Conservation (phyloP, 1,140 invertebrate species). For the Galendromus occidentalis region DNA sequence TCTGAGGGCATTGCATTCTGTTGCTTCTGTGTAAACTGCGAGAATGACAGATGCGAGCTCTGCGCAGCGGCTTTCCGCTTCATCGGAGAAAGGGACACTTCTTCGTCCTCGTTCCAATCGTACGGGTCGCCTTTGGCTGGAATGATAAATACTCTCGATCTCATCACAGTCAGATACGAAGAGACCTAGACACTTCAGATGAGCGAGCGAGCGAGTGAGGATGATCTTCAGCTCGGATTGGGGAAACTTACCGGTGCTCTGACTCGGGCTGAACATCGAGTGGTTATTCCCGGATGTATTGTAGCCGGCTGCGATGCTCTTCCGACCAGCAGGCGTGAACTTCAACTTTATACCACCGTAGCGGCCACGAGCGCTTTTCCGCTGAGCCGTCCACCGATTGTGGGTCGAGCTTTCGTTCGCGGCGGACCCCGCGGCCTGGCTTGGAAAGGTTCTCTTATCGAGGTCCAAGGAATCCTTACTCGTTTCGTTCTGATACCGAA, state of each 20-base stretch:
- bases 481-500: slow-evolving; percentile 2
- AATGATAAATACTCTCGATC: neutral
- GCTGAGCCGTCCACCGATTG: slow-evolving; percentile 1
- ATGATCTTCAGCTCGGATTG: no score
- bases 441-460: neutral
- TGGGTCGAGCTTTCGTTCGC: neutral
- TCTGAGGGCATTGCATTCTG: neutral
- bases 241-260: neutral
- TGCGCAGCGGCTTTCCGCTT: neutral
- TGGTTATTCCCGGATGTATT: neutral
- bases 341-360: slow-evolving; percentile 4
- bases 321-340: neutral
- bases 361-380: neutral
- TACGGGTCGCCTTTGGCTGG: slow-evolving; percentile 8
- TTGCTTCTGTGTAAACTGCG: neutral
- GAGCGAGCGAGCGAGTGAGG: no score
- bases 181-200: no score
- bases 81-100: neutral
- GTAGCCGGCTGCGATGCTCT: neutral
- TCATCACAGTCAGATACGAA: no score
- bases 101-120: slow-evolving; percentile 5
- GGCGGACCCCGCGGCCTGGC: no score
- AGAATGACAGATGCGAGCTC: neutral
- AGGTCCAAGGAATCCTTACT: neutral
- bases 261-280: slow-evolving; percentile 10